Base-by-base conservation (phyloP, 1,140 invertebrate species). In the Leptinotarsa lineolata region DNA sequence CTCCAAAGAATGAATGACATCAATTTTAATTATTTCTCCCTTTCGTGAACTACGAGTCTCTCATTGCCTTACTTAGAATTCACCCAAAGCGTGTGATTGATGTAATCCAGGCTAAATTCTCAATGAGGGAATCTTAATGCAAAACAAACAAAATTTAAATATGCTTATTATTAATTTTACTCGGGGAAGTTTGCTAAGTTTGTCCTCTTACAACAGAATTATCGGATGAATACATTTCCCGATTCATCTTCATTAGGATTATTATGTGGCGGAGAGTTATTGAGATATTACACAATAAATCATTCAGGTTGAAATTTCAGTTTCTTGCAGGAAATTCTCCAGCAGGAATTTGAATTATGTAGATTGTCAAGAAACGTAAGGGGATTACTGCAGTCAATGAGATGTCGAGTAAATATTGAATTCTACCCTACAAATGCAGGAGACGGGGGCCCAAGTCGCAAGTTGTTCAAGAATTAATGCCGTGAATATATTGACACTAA, bases 151-250 rank as follows among this genome's bases (percentile, higher is more conserved):
- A 54, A 54, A 54, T 54, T 54, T 54, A 54, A 54, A 54, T 54
- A 54, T 54, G n/a, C n/a, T 54, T n/a, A 54, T 15, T 54, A 54
- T 54, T 54, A 12, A 54, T 54, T 54, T 16, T n/a, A 15, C n/a
- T 18, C 4, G 48, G 48, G 48, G 2, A n/a, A 54, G 48, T n/a
- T n/a, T n/a, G n/a, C 16, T 13, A 54, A 54, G 48, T 54, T 54
- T n/a, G 48, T 54, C 48, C 48, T 18, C 48, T 54, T 54, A 54
- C 16, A 54, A 54, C 48, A 54, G 48, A 54, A 54, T 54, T 54
- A 15, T 16, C 6, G 48, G 6, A 54, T 54, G n/a, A 54, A 54
- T 13, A 16, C 48, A 54, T 16, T 8, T 54, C 1, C 4, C 48
- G n/a, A 54, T 54, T 18, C 48, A n/a, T 54, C 48, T 54, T 16